Conservation (phyloP, 2,888 invertebrate genomes). For the Lacanobia wlatinum region DNA sequence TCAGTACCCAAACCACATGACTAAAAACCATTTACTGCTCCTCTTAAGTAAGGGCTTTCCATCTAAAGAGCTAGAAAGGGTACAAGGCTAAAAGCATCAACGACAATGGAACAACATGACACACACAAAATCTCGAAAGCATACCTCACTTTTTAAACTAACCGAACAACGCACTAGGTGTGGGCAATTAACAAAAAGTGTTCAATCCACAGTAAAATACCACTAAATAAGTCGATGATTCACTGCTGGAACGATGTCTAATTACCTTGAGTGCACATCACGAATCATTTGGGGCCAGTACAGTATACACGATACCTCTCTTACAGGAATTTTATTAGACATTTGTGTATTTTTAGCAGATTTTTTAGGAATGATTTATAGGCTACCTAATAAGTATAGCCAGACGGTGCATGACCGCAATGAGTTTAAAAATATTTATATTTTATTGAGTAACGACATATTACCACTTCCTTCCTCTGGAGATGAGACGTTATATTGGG, state of each 20-base stretch:
- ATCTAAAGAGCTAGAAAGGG: background rate
- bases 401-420: background rate
- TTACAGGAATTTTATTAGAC: conserved; percentile 41
- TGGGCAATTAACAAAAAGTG: conserved; percentile 62
- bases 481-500: too few species aligned
- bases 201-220: conserved; percentile 50
- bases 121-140: conserved; percentile 2
- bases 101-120: background rate
- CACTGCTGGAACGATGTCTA: conserved; percentile 65
- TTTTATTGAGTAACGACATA: background rate
- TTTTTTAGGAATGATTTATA: conserved; percentile 4
- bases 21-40: background rate
- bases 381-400: background rate
- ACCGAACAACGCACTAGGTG: conserved; percentile 65
- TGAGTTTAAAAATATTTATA: background rate
- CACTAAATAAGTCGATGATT: conserved; percentile 56
- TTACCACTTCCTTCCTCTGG: too few species aligned
- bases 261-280: conserved; percentile 74
- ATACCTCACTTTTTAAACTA: conserved; percentile 37
- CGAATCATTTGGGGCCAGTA: conserved; percentile 59
- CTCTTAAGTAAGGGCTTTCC: background rate
- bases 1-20: background rate
- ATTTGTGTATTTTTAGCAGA: conserved; percentile 16
- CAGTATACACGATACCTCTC: conserved; percentile 42
- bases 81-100: background rate